Evolutionary conservation across 2,888 invertebrate genomes (phyloP), one percentile per base, ranked within the genome.

Genomic region (Acleris cristana): DNA sequence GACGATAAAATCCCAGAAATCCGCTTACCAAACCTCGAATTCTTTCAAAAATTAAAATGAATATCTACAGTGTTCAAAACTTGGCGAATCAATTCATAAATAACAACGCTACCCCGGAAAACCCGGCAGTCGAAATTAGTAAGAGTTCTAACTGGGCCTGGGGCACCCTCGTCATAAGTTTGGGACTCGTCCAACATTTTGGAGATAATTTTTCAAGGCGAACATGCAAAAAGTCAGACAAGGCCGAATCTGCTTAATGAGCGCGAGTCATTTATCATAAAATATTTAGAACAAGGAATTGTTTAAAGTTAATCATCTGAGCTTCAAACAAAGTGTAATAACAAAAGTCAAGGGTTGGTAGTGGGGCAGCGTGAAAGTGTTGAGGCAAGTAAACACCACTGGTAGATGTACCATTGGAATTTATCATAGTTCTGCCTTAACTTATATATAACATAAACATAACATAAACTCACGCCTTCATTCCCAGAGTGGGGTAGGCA

Each of bases 141-240:
- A 55, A 55, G 49, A 59, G 40, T 64, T 63, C 55, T 12, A 19
- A 44, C 53, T 55, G 55, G 5, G 49, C 45, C 56, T 16, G 16
- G 21, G 44, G 60, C 54, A 65, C 66, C 66, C 56, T 66, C 66
- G 61, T 66, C 61, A 66, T 14, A 57, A 66, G 30, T 61, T 65
- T 51, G n/a, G 55, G 55, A 14, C n/a, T 56, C 59, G 16, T 55
- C 55, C 65, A 61, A 66, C 66, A 57, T 52, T 56, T 66, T 52
- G 16, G 52, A 66, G 61, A 66, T 52, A 52, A 26, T 45, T 61
- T 45, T 61, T 66, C 34, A 34, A 61, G 60, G 44, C 34, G 26
- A 58, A 56, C 56, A 56, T 58, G 48, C 30, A 60, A 54, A 54
- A 65, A 57, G 55, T 45, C 56, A 52, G 55, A 10, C 26, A 44